These are phyloP conservation scores for Chionomys nivalis DNA, from an alignment of 2,113 vertebrate species.

Conservation along the genomic window DNA sequence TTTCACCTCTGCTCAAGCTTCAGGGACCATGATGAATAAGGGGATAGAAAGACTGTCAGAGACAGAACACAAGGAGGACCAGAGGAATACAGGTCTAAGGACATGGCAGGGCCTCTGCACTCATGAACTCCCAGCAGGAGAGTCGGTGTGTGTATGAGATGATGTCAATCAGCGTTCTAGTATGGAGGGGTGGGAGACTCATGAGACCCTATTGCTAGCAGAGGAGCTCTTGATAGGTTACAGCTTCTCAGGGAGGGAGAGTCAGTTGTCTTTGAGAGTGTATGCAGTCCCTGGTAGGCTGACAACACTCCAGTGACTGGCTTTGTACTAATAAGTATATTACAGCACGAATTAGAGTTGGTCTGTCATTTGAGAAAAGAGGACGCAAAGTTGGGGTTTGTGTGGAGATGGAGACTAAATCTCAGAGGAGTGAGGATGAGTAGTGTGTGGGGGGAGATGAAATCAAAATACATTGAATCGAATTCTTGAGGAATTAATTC, in stretches of 20 bases:
- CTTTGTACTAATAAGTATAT: neutral
- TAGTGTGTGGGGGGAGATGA: neutral
- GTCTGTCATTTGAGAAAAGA: neutral
- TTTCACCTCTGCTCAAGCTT: neutral
- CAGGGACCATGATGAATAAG: neutral
- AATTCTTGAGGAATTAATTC: neutral
- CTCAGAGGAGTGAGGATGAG: neutral
- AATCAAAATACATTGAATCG: neutral
- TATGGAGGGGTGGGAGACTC: neutral
- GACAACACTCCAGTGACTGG: neutral
- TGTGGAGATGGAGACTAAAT: neutral
- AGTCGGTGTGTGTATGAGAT: neutral
- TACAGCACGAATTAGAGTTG: neutral
- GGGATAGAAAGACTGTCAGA: neutral
- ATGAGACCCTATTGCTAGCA: neutral
- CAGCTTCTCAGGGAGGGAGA: neutral
- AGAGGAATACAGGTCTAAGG: neutral
- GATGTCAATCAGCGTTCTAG: neutral
- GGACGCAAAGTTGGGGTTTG: neutral
- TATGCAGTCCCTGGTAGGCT: neutral
- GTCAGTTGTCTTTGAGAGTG: neutral
- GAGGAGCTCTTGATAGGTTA: neutral
- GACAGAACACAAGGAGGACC: neutral
- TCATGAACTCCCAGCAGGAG: neutral
- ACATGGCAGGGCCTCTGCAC: neutral